These are phyloP conservation scores for Zaprionus tsacasi DNA, from an alignment of 1,140 invertebrate genomes.

Conservation along the genomic window DNA sequence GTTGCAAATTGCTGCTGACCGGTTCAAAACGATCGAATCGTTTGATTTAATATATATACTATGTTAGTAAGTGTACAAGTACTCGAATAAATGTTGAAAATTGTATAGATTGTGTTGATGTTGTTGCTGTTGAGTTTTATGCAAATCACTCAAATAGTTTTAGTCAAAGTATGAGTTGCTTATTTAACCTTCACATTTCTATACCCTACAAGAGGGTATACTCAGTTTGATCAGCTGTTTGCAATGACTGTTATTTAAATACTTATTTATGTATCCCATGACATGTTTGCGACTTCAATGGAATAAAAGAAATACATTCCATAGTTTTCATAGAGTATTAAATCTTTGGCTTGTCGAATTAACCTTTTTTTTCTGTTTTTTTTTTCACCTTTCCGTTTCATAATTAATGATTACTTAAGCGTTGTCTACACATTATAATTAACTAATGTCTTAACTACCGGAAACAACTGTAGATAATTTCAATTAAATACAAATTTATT, in stretches of 20 bases:
- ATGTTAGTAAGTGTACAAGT: conserved; percentile 11
- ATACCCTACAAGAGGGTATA: not conserved
- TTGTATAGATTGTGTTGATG: not conserved
- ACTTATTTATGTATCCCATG: no score
- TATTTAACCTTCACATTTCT: conserved; percentile 63
- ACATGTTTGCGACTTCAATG: no score
- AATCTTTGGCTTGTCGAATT: no score
- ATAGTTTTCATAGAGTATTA: no score
- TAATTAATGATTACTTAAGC: conserved; percentile 64
- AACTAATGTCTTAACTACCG: conserved; percentile 61
- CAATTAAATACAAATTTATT: conserved; percentile 23
- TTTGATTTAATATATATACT: not conserved
- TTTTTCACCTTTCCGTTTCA: conserved; percentile 22
- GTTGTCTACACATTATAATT: conserved; percentile 60
- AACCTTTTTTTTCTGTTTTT: not conserved
- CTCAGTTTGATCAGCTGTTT: not conserved
- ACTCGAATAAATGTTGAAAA: not conserved
- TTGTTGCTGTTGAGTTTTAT: conserved; percentile 42
- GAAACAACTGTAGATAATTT: conserved; percentile 56
- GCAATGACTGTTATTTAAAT: no score
- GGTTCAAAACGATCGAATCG: conserved; percentile 44
- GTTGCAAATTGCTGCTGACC: conserved; percentile 44
- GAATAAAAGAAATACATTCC: no score
- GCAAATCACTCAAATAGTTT: conserved; percentile 53
- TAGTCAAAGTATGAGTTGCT: conserved; percentile 6